A percentile compares a stretch with the other conserved stretches of the same genome.
These are phyloP conservation scores for Daubentonia madagascariensis DNA, from an alignment of 2,113 vertebrate genomes.

Conservation along the genomic window DNA sequence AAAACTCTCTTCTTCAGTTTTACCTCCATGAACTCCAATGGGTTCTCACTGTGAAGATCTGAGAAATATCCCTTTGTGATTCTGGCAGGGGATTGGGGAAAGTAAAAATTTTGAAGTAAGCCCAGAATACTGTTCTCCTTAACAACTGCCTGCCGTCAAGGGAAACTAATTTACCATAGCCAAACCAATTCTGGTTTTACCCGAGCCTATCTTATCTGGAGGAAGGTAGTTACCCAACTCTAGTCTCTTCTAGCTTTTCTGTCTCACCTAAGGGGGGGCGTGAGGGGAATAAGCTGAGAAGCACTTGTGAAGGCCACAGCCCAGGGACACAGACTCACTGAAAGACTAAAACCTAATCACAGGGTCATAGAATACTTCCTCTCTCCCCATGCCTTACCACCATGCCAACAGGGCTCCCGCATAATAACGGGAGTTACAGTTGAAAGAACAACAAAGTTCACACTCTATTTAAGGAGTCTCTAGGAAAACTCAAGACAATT, in stretches of 20 bases:
- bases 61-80: not conserved
- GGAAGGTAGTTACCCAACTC: not conserved
- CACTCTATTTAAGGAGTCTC: not conserved
- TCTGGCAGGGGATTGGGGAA: not conserved
- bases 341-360: not conserved
- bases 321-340: not conserved
- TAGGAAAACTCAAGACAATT: not conserved
- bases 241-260: not conserved
- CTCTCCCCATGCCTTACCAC: not conserved
- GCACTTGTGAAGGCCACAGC: not conserved
- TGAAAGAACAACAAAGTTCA: not conserved
- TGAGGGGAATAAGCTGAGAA: not conserved
- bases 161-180: not conserved
- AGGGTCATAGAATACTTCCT: not conserved
- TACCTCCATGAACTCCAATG: not conserved
- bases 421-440: not conserved
- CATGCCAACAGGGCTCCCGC: not conserved
- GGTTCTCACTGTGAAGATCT: not conserved
- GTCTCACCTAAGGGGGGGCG: not conserved
- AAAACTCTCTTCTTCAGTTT: not conserved
- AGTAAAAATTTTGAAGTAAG: not conserved
- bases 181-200: not conserved
- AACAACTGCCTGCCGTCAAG: not conserved
- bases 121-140: not conserved
- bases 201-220: not conserved